Conservation (phyloP, 2,797 vertebrate species). For the Acomys russatus region DNA sequence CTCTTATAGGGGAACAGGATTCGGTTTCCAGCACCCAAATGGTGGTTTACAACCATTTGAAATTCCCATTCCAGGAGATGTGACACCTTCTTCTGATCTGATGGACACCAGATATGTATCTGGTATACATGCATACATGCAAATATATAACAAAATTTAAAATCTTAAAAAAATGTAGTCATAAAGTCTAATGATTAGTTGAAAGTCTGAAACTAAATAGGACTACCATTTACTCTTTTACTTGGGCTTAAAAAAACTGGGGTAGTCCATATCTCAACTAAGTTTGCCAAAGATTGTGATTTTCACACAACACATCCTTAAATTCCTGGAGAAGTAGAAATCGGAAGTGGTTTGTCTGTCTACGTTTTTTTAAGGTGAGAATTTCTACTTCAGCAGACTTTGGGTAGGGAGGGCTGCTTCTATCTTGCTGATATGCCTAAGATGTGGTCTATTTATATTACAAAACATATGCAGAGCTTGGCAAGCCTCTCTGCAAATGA, state of each 20-base stretch:
- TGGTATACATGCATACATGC: neutral
- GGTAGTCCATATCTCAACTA: conserved; percentile 60
- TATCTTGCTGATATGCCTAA: conserved; percentile 82
- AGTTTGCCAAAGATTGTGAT: conserved; percentile 70
- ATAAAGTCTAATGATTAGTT: conserved; percentile 16
- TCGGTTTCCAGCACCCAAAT: neutral
- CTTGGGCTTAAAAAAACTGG: conserved; percentile 68
- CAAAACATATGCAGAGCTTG: conserved; percentile 81
- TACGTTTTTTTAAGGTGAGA: conserved; percentile 78
- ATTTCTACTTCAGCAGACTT: conserved; percentile 82
- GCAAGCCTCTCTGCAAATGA: conserved; percentile 80
- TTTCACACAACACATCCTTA: conserved; percentile 74
- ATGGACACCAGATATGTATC: neutral
- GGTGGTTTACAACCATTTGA: neutral
- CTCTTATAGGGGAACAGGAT: neutral
- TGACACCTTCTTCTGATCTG: neutral
- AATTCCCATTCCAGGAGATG: neutral
- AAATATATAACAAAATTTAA: neutral
- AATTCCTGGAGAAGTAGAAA: conserved; percentile 73
- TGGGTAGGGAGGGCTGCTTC: conserved; percentile 72
- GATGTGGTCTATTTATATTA: conserved; percentile 84
- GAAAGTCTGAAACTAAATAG: conserved; percentile 74
- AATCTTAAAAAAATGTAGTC: neutral
- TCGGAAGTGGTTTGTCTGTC: conserved; percentile 73
- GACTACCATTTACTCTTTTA: conserved; percentile 80